Evolutionary conservation across 2,797 vertebrate species (phyloP), one percentile per base, ranked within the genome.

Genomic region (Echeneis naucrates): DNA sequence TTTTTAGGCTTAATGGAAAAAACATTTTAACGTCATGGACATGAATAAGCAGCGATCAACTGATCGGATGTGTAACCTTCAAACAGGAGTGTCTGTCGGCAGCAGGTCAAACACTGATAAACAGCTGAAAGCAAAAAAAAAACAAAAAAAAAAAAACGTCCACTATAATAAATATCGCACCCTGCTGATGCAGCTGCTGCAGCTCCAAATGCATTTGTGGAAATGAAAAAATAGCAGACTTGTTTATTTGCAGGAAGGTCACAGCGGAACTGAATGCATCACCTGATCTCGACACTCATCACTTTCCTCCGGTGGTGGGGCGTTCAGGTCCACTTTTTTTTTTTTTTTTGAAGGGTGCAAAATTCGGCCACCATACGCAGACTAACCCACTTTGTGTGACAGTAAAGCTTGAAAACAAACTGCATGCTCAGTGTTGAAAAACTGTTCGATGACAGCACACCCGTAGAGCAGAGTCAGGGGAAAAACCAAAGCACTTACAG

Each of bases 401-500:
- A 40, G 30, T 23, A 13, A 32, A 19, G 4, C 3, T 16, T 0
- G 21, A 32, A 44, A 53, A 44, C 61, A 64, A 78, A 37, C 62
- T n/a, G 71, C 37, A 69, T 56, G 27, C 50, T 58, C 33, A 19
- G 26, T 56, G 72, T 37, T 59, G 71, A 67, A 63, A 56, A 24
- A 59, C 56, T 58, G 73, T 86, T 61, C 85, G 82, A 86, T 89
- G 90, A 91, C 88, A 87, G 89, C 78, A 77, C 85, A 85, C 83
- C 87, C 77, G 89, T 78, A 74, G 89, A 83, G 90, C 76, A 44
- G 87, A 93, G 85, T 90, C 73, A 81, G 85, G 78, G 68, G 61
- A 42, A 78, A 87, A 84, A 79, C 44, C 38, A 17, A 68, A 83
- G 82, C 83, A 45, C 73, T 84, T 58, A 50, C 72, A 78, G 87